These are phyloP conservation scores for Antrozous pallidus DNA, from an alignment of 2,797 vertebrate species.

Conservation along the genomic window DNA sequence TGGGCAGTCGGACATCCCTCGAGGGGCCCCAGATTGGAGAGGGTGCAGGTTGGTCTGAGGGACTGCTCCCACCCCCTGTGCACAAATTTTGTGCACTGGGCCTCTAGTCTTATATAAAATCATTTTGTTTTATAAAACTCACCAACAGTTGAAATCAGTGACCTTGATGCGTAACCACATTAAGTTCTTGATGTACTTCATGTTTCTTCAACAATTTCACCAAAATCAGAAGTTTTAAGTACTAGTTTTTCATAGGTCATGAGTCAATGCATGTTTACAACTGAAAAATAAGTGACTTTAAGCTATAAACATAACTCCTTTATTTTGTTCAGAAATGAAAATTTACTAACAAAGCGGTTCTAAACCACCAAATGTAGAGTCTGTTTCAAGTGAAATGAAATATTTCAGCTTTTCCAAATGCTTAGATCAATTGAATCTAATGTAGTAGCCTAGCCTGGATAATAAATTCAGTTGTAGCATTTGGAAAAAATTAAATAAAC, in stretches of 20 bases:
- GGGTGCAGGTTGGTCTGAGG: no score
- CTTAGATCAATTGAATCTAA: not conserved
- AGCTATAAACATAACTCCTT: not conserved
- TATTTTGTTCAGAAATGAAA: not conserved
- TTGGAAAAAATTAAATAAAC: not conserved
- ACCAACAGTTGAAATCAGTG: not conserved
- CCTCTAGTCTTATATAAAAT: not conserved
- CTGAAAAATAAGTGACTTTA: not conserved
- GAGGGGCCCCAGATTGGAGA: no score
- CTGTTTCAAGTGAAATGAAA: not conserved
- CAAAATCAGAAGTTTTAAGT: not conserved
- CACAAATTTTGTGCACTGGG: no score
- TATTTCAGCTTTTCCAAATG: not conserved
- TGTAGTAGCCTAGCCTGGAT: not conserved
- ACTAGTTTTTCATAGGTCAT: not conserved
- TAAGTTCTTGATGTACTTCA: not conserved
- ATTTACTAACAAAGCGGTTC: not conserved
- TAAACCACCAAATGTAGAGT: not conserved
- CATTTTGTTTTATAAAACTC: slow-evolving; percentile 19
- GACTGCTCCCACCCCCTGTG: no score
- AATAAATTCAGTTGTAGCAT: not conserved
- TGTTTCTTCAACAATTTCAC: not conserved
- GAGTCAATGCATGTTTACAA: slow-evolving; percentile 2
- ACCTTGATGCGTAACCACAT: not conserved
- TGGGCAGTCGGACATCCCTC: no score